A percentile compares a stretch with the other conserved stretches of the same genome.
These are phyloP conservation scores for Nycticorax nycticorax DNA, from an alignment of 2,113 vertebrate genomes.

Conservation along the genomic window DNA sequence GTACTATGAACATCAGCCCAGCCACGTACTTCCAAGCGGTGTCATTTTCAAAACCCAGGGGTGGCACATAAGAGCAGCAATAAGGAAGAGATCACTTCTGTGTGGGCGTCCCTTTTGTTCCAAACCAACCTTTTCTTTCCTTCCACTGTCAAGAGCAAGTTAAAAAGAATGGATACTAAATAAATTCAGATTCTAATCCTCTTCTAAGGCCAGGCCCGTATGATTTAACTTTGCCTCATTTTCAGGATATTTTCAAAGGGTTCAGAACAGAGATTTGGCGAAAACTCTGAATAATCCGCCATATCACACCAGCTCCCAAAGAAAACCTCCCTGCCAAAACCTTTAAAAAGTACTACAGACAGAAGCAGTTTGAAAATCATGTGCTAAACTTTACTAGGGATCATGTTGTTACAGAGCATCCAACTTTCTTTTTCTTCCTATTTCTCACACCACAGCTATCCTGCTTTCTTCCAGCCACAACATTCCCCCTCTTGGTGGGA, in stretches of 20 bases:
- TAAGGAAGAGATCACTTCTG: background rate
- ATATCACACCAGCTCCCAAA: background rate
- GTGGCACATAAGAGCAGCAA: background rate
- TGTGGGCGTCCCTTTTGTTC: background rate
- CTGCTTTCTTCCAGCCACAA: background rate
- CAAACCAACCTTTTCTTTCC: background rate
- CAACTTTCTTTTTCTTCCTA: background rate
- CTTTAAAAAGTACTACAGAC: background rate
- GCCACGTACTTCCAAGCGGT: accelerated
- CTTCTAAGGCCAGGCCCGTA: background rate
- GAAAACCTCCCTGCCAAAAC: background rate
- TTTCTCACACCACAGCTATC: background rate
- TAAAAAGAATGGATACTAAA: background rate
- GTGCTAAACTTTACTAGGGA: background rate
- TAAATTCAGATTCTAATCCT: background rate
- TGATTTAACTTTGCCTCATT: background rate
- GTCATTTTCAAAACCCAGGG: background rate
- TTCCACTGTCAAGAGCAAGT: background rate
- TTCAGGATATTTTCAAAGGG: background rate
- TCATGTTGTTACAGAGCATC: background rate
- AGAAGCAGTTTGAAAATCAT: background rate
- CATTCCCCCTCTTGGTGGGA: background rate
- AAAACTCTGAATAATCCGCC: background rate
- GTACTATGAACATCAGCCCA: background rate
- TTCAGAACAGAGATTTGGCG: background rate